These are phyloP conservation scores for Colossoma macropomum DNA, from an alignment of 2,113 vertebrate genomes.

Conservation along the genomic window DNA sequence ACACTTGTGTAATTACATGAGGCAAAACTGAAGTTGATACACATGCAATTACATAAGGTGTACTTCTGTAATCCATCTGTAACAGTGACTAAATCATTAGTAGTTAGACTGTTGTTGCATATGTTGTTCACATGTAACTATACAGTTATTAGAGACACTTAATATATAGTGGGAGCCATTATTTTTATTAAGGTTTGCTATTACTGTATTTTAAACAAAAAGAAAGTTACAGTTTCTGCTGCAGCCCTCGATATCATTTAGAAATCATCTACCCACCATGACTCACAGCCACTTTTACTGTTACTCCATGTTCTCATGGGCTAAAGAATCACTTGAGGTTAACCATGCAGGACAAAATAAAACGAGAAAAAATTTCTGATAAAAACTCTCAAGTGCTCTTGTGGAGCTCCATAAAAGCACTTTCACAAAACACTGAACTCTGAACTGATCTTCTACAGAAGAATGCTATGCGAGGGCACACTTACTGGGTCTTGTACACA, in stretches of 20 bases:
- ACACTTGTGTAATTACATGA: too few relatives aligned
- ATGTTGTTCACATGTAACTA: too few relatives aligned
- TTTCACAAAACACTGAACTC: constrained; percentile 1
- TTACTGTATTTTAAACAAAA: not conserved
- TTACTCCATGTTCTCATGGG: not conserved
- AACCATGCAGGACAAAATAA: not conserved
- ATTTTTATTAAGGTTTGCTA: too few relatives aligned
- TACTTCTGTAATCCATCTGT: too few relatives aligned
- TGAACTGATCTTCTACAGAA: not conserved
- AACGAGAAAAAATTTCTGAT: not conserved
- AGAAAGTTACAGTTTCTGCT: not conserved
- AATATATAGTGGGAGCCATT: too few relatives aligned
- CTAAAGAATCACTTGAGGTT: not conserved
- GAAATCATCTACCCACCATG: not conserved
- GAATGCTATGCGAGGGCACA: not conserved
- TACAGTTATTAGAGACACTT: too few relatives aligned
- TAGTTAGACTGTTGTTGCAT: too few relatives aligned
- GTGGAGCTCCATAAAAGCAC: not conserved
- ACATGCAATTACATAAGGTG: too few relatives aligned
- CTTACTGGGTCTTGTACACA: not conserved
- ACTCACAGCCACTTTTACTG: not conserved
- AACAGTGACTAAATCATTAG: too few relatives aligned
- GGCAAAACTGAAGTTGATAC: too few relatives aligned
- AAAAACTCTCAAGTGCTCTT: not conserved
- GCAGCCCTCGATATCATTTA: not conserved